Conservation (phyloP, 2,888 invertebrate genomes). For the Diarsia dahlii region DNA sequence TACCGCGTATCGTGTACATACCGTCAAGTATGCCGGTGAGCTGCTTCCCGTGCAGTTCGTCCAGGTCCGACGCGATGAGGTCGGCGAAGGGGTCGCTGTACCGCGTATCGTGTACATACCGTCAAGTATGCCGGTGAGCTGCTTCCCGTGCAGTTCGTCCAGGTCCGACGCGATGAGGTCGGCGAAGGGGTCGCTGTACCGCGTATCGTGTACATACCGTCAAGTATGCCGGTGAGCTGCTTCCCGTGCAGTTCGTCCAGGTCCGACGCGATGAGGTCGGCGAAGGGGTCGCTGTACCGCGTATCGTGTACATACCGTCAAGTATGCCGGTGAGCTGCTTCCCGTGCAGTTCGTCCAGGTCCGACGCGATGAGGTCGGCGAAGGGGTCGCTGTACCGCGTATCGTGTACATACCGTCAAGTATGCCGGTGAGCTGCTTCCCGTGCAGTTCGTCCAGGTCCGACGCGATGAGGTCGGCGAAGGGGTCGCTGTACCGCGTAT, state of each 20-base stretch:
- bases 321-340: conserved; percentile 62
- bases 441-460: conserved; percentile 93
- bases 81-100: conserved; percentile 94
- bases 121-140: conserved; percentile 60
- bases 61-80: conserved; percentile 94
- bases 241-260: conserved; percentile 91
- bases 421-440: conserved; percentile 63
- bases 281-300: conserved; percentile 92
- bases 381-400: conserved; percentile 92
- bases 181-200: conserved; percentile 93
- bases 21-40: conserved; percentile 66
- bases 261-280: conserved; percentile 95
- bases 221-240: conserved; percentile 62
- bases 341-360: conserved; percentile 92
- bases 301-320: conserved; percentile 69
- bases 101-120: conserved; percentile 75
- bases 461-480: conserved; percentile 94
- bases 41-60: conserved; percentile 87
- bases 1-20: conserved; percentile 88
- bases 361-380: conserved; percentile 94
- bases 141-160: conserved; percentile 90
- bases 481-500: conserved; percentile 92
- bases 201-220: conserved; percentile 73
- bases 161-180: conserved; percentile 95
- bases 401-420: conserved; percentile 58